Base-by-base conservation (phyloP, 2,797 vertebrate species). In the Ibycter americanus region DNA sequence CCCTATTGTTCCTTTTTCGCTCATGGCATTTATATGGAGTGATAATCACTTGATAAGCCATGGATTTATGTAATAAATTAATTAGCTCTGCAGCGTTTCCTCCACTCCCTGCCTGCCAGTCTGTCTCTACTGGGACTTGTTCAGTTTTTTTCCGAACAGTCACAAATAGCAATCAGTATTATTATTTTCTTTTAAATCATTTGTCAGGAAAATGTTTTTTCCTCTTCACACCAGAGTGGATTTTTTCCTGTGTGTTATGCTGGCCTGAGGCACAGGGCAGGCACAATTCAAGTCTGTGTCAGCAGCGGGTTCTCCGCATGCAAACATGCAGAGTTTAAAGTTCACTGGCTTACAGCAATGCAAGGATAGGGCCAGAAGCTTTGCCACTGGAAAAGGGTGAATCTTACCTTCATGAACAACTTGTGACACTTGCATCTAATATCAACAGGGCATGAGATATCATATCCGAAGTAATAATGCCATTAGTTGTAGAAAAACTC, bases 41-140 rank as follows among this genome's bases (percentile, higher is more conserved):
- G 79, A 85, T 93, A 83, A 89, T 71, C 79, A 95, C 73, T 92
- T 81, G 84, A 86, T 80, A 87, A 92, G 26, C 47, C 46, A 59
- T 34, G 78, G 82, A 77, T 85, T 96, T 95, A 91, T 89, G 72
- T 92, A 94, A 96, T 85, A 89, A 89, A 95, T 93, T 95, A 89
- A 95, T 95, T 92, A 88, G 58, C 76, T 87, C 42, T 87, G 56
- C 84, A 93, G 55, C 23, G 8, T 89, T 93, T 93, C 52, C 63
- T 84, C 63, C n/a, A 29, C 58, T 81, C 58, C 84, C 87, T 95
- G 74, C 87, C 84, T 87, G 84, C 63, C 74, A 61, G 82, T 61
- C 78, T 92, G 71, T 83, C 78, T 83, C 89, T 76, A 63, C 52
- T 70, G 92, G 47, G 90, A 93, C 47, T 78, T 90, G 65, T n/a